phyloP scores from a whole-genome alignment of 1,140 invertebrate species.

The Parapsyche elsis region DNA sequence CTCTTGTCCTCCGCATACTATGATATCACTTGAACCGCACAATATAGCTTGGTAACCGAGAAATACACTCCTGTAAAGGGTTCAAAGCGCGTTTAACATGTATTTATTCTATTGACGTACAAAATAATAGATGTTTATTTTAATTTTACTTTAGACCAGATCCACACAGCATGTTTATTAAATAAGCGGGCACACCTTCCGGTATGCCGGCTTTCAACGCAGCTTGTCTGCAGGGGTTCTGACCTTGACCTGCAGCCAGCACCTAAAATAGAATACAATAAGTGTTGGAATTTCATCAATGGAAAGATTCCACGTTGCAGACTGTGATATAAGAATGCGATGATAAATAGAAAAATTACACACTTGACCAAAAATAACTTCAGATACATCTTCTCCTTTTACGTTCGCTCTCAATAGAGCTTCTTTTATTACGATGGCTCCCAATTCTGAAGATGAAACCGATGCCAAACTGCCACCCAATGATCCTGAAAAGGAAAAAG shows the following conservation, averaged over 20 bases:
- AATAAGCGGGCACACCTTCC: constrained; percentile 76
- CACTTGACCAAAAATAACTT: constrained; percentile 91
- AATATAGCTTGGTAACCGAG: constrained; percentile 79
- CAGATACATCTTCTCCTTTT: constrained; percentile 74
- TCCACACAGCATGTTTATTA: constrained; percentile 89
- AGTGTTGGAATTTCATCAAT: constrained; percentile 7
- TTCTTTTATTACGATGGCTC: constrained; percentile 80
- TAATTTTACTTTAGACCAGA: constrained; percentile 82
- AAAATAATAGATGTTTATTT: background rate
- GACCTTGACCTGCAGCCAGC: constrained; percentile 79
- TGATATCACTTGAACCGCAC: constrained; percentile 75
- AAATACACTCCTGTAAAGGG: constrained; percentile 72
- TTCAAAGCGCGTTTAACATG: constrained; percentile 15
- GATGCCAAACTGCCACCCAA: constrained; percentile 78
- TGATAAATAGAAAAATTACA: constrained; percentile 47
- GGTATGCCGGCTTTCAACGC: constrained; percentile 83
- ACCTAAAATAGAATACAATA: constrained; percentile 65
- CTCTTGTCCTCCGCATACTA: constrained; percentile 88
- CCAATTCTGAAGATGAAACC: constrained; percentile 79
- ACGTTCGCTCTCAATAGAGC: constrained; percentile 74
- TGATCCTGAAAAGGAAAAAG: constrained; percentile 72
- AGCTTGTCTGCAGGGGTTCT: constrained; percentile 88
- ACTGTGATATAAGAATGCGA: too few species aligned
- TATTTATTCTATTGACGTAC: constrained; percentile 27
- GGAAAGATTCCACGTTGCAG: background rate